A percentile compares a stretch with the other conserved stretches of the same genome.
These are phyloP conservation scores for Sphyrna mokarran DNA, from an alignment of 2,113 vertebrate genomes.

Conservation along the genomic window DNA sequence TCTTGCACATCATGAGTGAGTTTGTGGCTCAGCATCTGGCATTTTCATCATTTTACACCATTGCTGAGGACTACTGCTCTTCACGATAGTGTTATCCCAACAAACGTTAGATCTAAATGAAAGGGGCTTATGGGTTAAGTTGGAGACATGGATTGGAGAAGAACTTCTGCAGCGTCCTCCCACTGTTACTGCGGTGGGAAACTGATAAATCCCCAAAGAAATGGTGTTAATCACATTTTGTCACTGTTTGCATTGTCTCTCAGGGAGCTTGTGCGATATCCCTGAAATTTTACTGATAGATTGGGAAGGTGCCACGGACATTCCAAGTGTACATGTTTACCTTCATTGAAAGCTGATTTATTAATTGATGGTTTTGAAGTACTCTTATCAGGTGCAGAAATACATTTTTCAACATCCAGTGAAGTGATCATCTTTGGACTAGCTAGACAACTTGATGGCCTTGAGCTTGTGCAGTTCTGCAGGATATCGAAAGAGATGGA, in stretches of 20 bases:
- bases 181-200: background rate
- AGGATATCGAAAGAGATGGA: background rate
- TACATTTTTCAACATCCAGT: conserved; percentile 57
- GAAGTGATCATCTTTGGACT: conserved; percentile 59
- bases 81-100: background rate
- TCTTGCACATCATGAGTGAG: background rate
- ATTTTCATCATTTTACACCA: background rate
- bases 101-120: background rate
- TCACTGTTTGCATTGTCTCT: background rate
- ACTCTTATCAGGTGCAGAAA: conserved; percentile 56
- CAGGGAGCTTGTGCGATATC: background rate
- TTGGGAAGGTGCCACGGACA: background rate
- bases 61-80: background rate
- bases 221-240: background rate
- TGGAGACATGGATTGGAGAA: background rate
- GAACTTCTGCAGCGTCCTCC: background rate
- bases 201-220: background rate
- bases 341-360: conserved; percentile 47
- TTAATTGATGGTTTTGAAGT: conserved; percentile 47
- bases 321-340: conserved; percentile 40
- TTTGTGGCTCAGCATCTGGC: background rate
- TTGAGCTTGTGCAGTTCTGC: conserved; percentile 66
- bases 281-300: background rate
- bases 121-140: background rate
- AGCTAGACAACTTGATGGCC: conserved; percentile 62